Base-by-base conservation (phyloP, 2,797 vertebrate species). In the Botia kubotai region DNA sequence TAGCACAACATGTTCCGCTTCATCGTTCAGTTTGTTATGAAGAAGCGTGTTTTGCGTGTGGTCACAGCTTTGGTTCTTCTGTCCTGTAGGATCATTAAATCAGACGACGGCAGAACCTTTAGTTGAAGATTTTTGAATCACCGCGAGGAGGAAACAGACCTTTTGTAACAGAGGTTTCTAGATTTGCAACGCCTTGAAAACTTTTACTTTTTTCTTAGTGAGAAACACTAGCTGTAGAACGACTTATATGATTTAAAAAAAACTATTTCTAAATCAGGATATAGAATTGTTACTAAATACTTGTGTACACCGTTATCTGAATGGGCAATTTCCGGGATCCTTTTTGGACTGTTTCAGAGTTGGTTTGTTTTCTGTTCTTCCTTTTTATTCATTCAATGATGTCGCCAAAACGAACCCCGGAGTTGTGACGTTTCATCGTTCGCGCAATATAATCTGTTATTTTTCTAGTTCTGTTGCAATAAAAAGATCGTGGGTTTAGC, bases 211-310 rank as follows among this genome's bases (percentile, higher is more conserved):
- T 96, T 96, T 96, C 95, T 97, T 94, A 93, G 94, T 92, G 93
- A 94, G 96, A 96, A 97, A 99, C 97, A 98, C 97, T 98, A 98
- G 96, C 92, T 95, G 96, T 97, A 98, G 96, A 96, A 95, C 95
- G 96, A 97, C 95, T 95, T 94, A 89, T 95, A 96, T 95, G 93
- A 96, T 93, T 88, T 71, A 84, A 85, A 84, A 87, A 89, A 90
- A 93, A 93, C 93, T 93, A 97, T 97, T 97, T 97, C 96, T 97
- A 97, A 97, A 97, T 97, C 93, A 94, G 96, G 95, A 95, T 93
- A 93, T 95, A 95, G 95, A 96, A 96, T 95, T 91, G 90, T 94
- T 97, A 98, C 96, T 97, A 97, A 95, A 97, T 94, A 94, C 93
- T 93, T 92, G 94, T 93, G 95, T 96, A 96, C 94, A 94, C 90